Evolutionary conservation across 2,113 vertebrate genomes (phyloP).

Genomic region (Scatophagus argus): DNA sequence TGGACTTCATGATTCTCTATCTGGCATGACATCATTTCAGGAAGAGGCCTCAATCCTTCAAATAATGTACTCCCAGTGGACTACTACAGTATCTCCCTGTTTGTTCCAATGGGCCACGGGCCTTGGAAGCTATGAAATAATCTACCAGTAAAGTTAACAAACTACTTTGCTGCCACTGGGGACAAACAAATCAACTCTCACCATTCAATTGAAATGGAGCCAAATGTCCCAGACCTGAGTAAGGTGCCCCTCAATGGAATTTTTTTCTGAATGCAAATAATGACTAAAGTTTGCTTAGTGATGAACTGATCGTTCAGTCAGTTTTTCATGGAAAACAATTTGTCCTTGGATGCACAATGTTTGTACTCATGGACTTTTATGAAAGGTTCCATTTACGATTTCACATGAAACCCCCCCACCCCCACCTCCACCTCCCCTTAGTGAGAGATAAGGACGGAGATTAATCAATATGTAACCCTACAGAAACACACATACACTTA

Average conservation of each 20-base stretch:
- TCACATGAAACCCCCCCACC: constrained; percentile 75
- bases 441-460: constrained; percentile 80
- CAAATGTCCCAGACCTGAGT: constrained; percentile 57
- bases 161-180: constrained; percentile 59
- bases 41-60: constrained; percentile 66
- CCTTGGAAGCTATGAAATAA: constrained; percentile 84
- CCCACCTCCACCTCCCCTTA: constrained; percentile 37
- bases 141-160: constrained; percentile 82
- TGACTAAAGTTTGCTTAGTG: constrained; percentile 83
- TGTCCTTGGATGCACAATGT: constrained; percentile 85
- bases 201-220: constrained; percentile 53
- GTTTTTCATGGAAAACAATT: constrained; percentile 87
- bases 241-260: constrained; percentile 71
- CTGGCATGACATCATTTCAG: constrained; percentile 65
- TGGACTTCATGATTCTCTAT: constrained; percentile 21
- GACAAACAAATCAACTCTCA: constrained; percentile 62
- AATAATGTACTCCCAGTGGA: constrained; percentile 70
- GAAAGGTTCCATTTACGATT: constrained; percentile 86
- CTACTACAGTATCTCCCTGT: constrained; percentile 38
- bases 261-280: constrained; percentile 84
- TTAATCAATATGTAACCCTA: constrained; percentile 82
- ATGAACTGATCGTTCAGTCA: constrained; percentile 82
- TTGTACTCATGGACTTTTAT: constrained; percentile 85
- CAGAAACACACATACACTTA: constrained; percentile 60
- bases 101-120: constrained; percentile 59